A percentile compares a stretch with the other conserved stretches of the same genome.
phyloP scores from a whole-genome alignment of 2,888 invertebrate genomes.

The Euphydryas editha region DNA sequence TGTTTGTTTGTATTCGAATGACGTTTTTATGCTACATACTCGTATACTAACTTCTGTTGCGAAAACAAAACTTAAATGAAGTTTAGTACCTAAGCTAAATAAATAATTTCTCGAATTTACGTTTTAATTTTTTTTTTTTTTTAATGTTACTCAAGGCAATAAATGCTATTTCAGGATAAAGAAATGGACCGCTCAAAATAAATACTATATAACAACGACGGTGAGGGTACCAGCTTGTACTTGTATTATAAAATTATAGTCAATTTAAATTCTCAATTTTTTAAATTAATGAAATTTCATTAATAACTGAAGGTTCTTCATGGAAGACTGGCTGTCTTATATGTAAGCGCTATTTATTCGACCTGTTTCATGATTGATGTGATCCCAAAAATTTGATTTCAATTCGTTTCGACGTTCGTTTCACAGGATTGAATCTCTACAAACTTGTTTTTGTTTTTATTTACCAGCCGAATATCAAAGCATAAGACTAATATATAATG shows the following conservation, averaged over 20 bases:
- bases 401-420: not conserved
- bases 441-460: too few relatives aligned
- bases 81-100: too few relatives aligned
- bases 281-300: constrained; percentile 24
- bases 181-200: not conserved
- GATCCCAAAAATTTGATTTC: not conserved
- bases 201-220: not conserved
- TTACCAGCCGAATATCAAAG: too few relatives aligned
- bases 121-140: too few relatives aligned
- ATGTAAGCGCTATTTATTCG: constrained; percentile 20
- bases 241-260: constrained; percentile 40
- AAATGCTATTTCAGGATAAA: too few relatives aligned
- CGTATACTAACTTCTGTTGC: too few relatives aligned
- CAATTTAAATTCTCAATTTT: constrained; percentile 31
- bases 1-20: too few relatives aligned
- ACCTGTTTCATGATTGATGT: constrained; percentile 2
- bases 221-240: not conserved
- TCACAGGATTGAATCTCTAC: not conserved
- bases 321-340: constrained; percentile 28
- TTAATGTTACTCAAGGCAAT: too few relatives aligned
- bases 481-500: too few relatives aligned
- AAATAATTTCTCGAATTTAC: too few relatives aligned
- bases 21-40: too few relatives aligned
- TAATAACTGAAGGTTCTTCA: constrained; percentile 24
- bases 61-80: too few relatives aligned